These are phyloP conservation scores for Drosophila paranaensis DNA, from an alignment of 2,888 invertebrate genomes.

Conservation along the genomic window DNA sequence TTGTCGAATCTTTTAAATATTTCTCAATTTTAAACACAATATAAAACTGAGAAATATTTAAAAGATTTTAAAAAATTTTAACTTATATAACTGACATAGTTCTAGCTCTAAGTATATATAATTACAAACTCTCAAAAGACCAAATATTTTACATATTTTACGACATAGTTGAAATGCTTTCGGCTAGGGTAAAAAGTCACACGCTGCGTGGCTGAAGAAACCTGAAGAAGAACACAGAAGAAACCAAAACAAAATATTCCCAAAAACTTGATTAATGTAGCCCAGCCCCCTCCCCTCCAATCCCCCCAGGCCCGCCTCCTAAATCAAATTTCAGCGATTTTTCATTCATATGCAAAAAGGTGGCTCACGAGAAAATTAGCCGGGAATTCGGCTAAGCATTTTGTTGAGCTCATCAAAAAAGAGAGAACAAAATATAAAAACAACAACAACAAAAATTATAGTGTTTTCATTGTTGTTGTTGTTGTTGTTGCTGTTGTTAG, in stretches of 20 bases:
- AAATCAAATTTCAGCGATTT: slow-evolving; percentile 63
- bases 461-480: slow-evolving; percentile 5
- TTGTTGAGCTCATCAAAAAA: slow-evolving; percentile 59
- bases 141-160: not conserved
- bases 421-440: slow-evolving; percentile 20
- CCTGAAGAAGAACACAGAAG: not conserved
- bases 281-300: slow-evolving; percentile 21
- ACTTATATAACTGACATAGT: too few relatives aligned
- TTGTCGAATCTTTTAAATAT: too few relatives aligned
- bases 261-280: slow-evolving; percentile 62
- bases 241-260: slow-evolving; percentile 27
- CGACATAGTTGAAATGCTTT: not conserved
- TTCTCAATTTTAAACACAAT: too few relatives aligned
- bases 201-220: slow-evolving; percentile 15
- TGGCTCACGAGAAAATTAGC: slow-evolving; percentile 20
- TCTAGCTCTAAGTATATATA: not conserved
- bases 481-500: slow-evolving; percentile 8
- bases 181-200: slow-evolving; percentile 6
- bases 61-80: too few relatives aligned
- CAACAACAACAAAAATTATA: slow-evolving; percentile 3
- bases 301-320: slow-evolving; percentile 12
- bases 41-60: too few relatives aligned
- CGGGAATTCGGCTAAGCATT: slow-evolving; percentile 27
- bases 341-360: slow-evolving; percentile 76
- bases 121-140: not conserved